These are phyloP conservation scores for Philonicus albiceps DNA, from an alignment of 2,888 invertebrate species.

Conservation along the genomic window DNA sequence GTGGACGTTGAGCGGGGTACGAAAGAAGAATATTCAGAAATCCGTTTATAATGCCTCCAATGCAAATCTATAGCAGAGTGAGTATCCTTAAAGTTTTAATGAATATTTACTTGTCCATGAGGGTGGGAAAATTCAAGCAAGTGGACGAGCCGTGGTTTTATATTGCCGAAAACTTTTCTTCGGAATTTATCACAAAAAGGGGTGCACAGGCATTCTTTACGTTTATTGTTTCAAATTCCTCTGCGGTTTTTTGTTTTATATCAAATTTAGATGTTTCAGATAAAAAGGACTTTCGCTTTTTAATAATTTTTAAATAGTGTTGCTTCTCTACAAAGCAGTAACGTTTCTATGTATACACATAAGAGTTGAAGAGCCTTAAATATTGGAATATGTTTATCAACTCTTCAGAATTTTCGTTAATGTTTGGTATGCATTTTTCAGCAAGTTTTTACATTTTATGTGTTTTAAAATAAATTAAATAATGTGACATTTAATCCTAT, in stretches of 20 bases:
- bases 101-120: background rate
- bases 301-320: background rate
- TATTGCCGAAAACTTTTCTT: background rate
- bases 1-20: background rate
- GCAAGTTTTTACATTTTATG: too few species aligned
- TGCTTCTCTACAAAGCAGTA: background rate
- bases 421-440: too few species aligned
- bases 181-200: background rate
- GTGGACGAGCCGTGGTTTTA: background rate
- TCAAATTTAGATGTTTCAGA: background rate
- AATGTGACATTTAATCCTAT: too few species aligned
- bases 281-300: background rate
- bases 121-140: background rate
- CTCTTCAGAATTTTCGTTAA: too few species aligned
- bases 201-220: background rate
- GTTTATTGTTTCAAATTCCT: background rate
- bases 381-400: background rate
- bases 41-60: background rate
- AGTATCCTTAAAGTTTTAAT: background rate
- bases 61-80: background rate
- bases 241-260: background rate
- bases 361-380: background rate
- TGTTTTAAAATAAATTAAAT: too few species aligned
- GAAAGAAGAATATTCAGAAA: background rate
- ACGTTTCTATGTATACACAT: background rate